A percentile compares a stretch with the other conserved stretches of the same genome.
Conservation (phyloP, 2,113 vertebrate species). For the Chlorodrepanis virens region DNA sequence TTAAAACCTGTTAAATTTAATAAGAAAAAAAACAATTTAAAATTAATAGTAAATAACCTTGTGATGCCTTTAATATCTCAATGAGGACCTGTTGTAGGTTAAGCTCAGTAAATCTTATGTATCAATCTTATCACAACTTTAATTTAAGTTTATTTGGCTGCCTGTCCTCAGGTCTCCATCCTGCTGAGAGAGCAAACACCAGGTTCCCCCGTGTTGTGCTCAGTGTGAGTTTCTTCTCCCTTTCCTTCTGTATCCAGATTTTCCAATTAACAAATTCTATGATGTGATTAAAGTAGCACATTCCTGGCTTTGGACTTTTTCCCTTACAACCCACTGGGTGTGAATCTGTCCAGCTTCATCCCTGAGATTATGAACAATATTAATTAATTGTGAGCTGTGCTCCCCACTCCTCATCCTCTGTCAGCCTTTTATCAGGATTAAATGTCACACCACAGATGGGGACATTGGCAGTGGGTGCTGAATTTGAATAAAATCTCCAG, state of each 20-base stretch:
- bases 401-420: not conserved
- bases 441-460: conserved; percentile 35
- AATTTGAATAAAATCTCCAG: not conserved
- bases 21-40: not conserved
- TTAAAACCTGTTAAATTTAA: not conserved
- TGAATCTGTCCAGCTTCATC: not conserved
- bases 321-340: not conserved
- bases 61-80: not conserved
- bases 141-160: not conserved
- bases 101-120: not conserved
- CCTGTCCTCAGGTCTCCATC: not conserved
- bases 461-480: not conserved
- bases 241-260: not conserved
- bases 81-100: not conserved
- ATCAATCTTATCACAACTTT: not conserved
- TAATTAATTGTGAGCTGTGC: not conserved
- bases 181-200: not conserved
- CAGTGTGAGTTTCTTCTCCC: not conserved
- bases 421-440: not conserved
- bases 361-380: not conserved
- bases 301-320: not conserved
- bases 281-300: not conserved
- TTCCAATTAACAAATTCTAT: not conserved
- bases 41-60: not conserved
- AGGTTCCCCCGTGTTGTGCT: not conserved